Percentiles rank a stretch among this genome's conserved stretches.
Evolutionary conservation across 2,797 vertebrate species (phyloP).

Genomic region (Allobates femoralis): DNA sequence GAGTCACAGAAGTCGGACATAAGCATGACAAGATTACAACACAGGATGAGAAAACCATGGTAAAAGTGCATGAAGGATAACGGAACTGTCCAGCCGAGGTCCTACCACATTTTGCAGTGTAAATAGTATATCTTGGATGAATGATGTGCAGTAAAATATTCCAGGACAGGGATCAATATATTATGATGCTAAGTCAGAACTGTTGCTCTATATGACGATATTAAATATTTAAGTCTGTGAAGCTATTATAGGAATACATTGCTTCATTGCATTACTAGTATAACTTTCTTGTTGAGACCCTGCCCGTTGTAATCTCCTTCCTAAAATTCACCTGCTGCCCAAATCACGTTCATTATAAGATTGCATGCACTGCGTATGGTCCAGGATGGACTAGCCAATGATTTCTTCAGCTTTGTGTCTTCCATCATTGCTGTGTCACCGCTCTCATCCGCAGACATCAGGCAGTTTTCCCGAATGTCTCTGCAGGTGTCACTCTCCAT

Average conservation of each 20-base stretch:
- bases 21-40: conserved; percentile 8
- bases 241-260: conserved; percentile 26
- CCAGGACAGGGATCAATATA: conserved; percentile 17
- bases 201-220: conserved; percentile 23
- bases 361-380: conserved; percentile 20
- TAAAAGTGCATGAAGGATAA: not conserved
- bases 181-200: conserved; percentile 20
- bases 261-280: conserved; percentile 10
- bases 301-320: not conserved
- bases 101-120: not conserved
- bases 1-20: not conserved
- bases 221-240: not conserved
- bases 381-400: conserved; percentile 26
- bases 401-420: conserved; percentile 17
- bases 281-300: not conserved
- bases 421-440: not conserved
- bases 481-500: conserved; percentile 38
- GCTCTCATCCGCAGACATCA: not conserved
- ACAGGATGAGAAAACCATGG: not conserved
- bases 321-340: conserved; percentile 1
- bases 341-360: not conserved
- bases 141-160: conserved; percentile 25
- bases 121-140: conserved; percentile 58
- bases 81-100: not conserved
- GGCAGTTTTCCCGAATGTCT: not conserved